A percentile compares a stretch with the other conserved stretches of the same genome.
Conservation (phyloP, 2,113 vertebrate species). For the Gavialis gangeticus region DNA sequence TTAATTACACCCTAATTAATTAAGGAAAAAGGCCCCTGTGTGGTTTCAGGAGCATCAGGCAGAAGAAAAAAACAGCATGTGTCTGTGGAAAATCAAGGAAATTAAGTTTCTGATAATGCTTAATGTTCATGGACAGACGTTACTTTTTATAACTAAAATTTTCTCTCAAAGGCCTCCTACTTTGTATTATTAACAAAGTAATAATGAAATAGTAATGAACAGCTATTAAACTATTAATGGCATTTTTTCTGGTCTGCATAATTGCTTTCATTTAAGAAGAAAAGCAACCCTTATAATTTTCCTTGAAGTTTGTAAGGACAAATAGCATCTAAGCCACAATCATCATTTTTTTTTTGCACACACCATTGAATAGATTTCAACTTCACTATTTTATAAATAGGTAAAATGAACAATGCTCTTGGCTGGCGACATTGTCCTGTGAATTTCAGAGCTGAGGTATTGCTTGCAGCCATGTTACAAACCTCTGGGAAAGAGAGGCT, state of each 20-base stretch:
- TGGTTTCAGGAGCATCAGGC: conserved; percentile 41
- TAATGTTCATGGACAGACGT: conserved; percentile 40
- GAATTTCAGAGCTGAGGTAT: background rate
- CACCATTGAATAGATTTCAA: background rate
- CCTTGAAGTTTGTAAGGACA: conserved; percentile 16
- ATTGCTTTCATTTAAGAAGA: conserved; percentile 18
- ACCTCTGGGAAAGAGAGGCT: background rate
- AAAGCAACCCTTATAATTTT: conserved; percentile 29
- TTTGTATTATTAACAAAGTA: conserved; percentile 22
- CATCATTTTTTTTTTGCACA: conserved; percentile 5
- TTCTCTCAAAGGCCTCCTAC: background rate
- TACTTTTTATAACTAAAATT: conserved; percentile 56
- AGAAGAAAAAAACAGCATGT: conserved; percentile 45
- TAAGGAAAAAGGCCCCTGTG: conserved; percentile 33
- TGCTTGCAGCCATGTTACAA: background rate
- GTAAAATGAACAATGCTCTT: background rate
- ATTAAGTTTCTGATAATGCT: conserved; percentile 54
- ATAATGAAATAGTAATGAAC: too few species aligned
- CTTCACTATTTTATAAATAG: background rate
- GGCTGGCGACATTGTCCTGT: background rate
- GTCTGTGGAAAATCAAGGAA: conserved; percentile 58
- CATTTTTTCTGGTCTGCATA: conserved; percentile 34
- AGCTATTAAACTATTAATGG: conserved; percentile 1
- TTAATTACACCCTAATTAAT: conserved; percentile 74
- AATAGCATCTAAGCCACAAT: background rate